phyloP scores from a whole-genome alignment of 2,113 vertebrate genomes.

The Parus major region DNA sequence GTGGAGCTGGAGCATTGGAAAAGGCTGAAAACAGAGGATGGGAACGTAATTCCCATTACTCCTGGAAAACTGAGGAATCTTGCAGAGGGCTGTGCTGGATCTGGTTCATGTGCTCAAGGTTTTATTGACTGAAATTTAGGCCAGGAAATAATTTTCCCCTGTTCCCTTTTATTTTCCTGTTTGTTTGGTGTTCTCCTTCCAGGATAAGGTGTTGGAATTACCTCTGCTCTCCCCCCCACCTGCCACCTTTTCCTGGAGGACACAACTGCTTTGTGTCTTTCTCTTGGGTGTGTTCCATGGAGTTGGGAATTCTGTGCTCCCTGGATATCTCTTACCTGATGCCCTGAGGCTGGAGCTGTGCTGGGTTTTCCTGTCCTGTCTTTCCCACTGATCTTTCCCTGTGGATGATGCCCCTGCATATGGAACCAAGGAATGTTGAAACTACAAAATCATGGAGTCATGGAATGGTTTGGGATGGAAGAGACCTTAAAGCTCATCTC shows the following conservation, averaged over 20 bases:
- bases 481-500: accelerated
- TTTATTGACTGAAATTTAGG: not conserved
- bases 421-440: not conserved
- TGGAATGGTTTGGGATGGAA: not conserved
- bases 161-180: not conserved
- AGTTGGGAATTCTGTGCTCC: not conserved
- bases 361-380: not conserved
- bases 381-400: not conserved
- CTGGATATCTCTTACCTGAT: not conserved
- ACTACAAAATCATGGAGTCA: not conserved
- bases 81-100: not conserved
- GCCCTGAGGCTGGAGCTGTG: not conserved
- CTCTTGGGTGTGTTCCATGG: not conserved
- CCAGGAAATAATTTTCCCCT: not conserved
- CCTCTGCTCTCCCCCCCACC: not conserved
- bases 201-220: not conserved
- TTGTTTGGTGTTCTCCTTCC: not conserved
- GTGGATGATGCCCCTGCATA: not conserved
- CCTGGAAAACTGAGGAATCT: not conserved
- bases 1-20: not conserved
- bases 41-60: accelerated
- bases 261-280: not conserved
- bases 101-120: not conserved
- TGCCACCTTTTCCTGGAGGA: not conserved
- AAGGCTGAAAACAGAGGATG: not conserved